Percentiles rank a stretch among this genome's conserved stretches.
These are phyloP conservation scores for Sphyrna mokarran DNA, from an alignment of 2,113 vertebrate genomes.

Conservation along the genomic window DNA sequence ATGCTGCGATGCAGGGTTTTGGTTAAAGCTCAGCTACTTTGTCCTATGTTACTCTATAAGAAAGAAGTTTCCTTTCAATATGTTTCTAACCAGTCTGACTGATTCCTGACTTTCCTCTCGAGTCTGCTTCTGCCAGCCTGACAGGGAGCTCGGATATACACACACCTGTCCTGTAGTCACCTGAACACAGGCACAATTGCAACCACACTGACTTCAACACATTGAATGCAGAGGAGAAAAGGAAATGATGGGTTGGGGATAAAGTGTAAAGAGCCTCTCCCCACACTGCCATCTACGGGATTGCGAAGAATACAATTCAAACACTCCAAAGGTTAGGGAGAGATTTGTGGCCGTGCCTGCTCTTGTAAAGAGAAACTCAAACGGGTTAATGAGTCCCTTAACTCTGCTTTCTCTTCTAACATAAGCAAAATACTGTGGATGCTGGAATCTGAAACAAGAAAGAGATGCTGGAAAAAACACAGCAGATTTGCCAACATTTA, in stretches of 20 bases:
- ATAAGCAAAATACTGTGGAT: too few relatives aligned
- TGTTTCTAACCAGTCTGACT: neutral
- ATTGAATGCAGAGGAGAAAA: neutral
- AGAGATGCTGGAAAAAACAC: too few relatives aligned
- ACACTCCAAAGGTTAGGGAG: neutral
- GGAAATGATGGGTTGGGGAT: neutral
- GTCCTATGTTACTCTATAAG: too few relatives aligned
- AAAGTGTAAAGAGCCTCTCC: neutral
- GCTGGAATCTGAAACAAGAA: too few relatives aligned
- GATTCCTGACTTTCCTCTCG: neutral
- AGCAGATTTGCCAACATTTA: too few relatives aligned
- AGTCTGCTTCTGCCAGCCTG: neutral
- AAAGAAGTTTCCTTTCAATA: neutral
- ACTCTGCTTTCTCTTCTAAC: too few relatives aligned
- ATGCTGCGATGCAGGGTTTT: neutral
- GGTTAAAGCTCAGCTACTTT: neutral
- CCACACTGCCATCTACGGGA: neutral
- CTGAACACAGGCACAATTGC: neutral
- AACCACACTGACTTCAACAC: neutral
- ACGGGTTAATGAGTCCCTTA: neutral
- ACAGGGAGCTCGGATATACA: neutral
- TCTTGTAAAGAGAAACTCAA: neutral
- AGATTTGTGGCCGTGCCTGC: too few relatives aligned
- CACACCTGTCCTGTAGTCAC: neutral
- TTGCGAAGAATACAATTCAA: neutral